Evolutionary conservation across 1,140 invertebrate genomes (phyloP), one percentile per base, ranked within the genome.

Genomic region (Drosophila rufa): DNA sequence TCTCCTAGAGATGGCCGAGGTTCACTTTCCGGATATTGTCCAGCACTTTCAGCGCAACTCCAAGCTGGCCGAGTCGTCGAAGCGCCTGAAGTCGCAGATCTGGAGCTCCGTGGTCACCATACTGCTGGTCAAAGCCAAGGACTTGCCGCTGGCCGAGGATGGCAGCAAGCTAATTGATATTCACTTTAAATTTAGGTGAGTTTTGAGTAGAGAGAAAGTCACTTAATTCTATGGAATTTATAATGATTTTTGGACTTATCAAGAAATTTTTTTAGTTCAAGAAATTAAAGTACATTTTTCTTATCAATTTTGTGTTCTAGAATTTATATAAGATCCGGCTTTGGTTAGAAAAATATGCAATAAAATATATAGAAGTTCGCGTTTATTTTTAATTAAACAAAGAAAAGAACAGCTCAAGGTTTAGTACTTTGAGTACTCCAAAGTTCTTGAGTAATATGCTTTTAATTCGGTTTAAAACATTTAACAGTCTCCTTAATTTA

Each of bases 31-130:
- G 62, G 61, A 61, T 40, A 8, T 61, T 46, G 84, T 86, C 15
- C 94, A 97, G 96, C 97, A 97, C 92, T 96, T 97, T 79, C 95
- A 96, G 86, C 95, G 95, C 86, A 97, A 96, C 91, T 95, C 95
- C 79, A 95, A 96, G 91, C 93, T 96, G 56, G 95, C 95, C 71
- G 96, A 97, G 89, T 95, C 97, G 51, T 97, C 97, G 87, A 95
- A 96, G 90, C 94, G 96, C 58, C 92, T 98, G 33, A 98, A 98
- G 93, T 97, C 96, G 22, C 97, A 98, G 93, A 97, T 98, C 93
- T 99, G 98, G 98, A 97, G 97, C 92, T 98, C 97, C 1, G 97
- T 99, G 48, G 97, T 99, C 6, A 99, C 98, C 19, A 98, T 99
- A 75, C 96, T 99, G 3, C 94, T 99, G 66, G 96, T 99, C 7